Evolutionary conservation across 2,888 invertebrate genomes (phyloP).

Genomic region (Drosophila anomelani): DNA sequence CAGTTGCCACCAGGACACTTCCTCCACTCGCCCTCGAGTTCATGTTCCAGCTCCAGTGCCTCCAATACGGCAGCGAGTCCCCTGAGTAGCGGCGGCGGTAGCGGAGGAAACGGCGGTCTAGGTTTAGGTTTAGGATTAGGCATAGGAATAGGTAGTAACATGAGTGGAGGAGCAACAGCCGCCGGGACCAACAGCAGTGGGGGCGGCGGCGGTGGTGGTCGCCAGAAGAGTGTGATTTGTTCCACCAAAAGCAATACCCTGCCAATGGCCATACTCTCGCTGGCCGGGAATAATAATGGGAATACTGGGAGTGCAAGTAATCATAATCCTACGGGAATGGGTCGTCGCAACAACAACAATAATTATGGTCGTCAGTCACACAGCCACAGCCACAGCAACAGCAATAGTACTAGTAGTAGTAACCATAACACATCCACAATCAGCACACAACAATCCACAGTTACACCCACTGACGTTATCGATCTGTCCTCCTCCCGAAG

Average conservation of each 20-base stretch:
- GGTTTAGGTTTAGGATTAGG: conserved; percentile 7
- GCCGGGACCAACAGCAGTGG: neutral
- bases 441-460: conserved; percentile 41
- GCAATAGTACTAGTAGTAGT: conserved; percentile 47
- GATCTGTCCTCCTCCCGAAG: conserved; percentile 86
- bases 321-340: neutral
- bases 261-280: conserved; percentile 67
- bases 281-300: conserved; percentile 41
- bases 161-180: neutral
- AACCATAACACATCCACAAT: conserved; percentile 42
- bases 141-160: neutral
- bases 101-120: neutral
- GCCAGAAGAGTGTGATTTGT: conserved; percentile 84
- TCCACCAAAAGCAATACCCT: conserved; percentile 79
- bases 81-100: conserved; percentile 41
- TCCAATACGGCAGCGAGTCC: conserved; percentile 73
- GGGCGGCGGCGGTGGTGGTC: conserved; percentile 25
- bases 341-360: neutral
- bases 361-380: conserved; percentile 18
- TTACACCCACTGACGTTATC: conserved; percentile 85
- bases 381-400: conserved; percentile 52
- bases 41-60: conserved; percentile 72
- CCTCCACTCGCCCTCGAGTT: conserved; percentile 71
- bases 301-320: neutral
- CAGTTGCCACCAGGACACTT: conserved; percentile 77